Conservation (phyloP, 1,140 invertebrate species). For the Macrocentrus cingulum region DNA sequence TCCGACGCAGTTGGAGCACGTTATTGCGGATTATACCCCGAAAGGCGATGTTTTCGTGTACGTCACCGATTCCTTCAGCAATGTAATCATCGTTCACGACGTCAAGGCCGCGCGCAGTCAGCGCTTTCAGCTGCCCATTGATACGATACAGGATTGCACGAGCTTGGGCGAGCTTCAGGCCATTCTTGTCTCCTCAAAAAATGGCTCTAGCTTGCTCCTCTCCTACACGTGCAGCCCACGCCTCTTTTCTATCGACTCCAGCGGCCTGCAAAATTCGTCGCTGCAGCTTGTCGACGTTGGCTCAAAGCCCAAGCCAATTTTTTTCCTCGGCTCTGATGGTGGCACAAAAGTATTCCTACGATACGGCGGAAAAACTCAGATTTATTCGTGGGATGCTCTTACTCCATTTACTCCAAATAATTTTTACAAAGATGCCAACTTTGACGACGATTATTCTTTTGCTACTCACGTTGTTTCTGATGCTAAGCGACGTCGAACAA, state of each 20-base stretch:
- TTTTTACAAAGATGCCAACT: slow-evolving; percentile 57
- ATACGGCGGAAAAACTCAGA: slow-evolving; percentile 54
- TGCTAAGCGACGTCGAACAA: slow-evolving; percentile 59
- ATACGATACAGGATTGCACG: slow-evolving; percentile 47
- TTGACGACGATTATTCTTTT: slow-evolving; percentile 57
- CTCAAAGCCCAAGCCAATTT: slow-evolving; percentile 57
- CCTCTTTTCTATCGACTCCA: too few relatives aligned
- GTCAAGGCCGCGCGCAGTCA: slow-evolving; percentile 62
- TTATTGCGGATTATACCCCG: slow-evolving; percentile 62
- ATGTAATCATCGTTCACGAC: slow-evolving; percentile 67
- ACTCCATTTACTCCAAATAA: slow-evolving; percentile 42
- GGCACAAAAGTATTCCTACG: slow-evolving; percentile 63
- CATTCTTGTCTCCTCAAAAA: too few relatives aligned
- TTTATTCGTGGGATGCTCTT: slow-evolving; percentile 57
- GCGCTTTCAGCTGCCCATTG: slow-evolving; percentile 62
- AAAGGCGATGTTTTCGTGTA: slow-evolving; percentile 62
- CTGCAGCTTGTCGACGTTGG: slow-evolving; percentile 62
- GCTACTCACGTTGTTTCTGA: slow-evolving; percentile 63
- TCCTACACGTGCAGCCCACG: too few relatives aligned
- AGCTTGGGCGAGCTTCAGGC: slow-evolving; percentile 64
- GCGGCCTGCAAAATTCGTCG: too few relatives aligned
- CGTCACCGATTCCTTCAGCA: slow-evolving; percentile 65
- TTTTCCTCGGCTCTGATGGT: slow-evolving; percentile 66
- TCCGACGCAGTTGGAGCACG: slow-evolving; percentile 61
- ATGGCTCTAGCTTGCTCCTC: too few relatives aligned